Base-by-base conservation (phyloP, 2,797 vertebrate species). In the Telmatherina bonti region DNA sequence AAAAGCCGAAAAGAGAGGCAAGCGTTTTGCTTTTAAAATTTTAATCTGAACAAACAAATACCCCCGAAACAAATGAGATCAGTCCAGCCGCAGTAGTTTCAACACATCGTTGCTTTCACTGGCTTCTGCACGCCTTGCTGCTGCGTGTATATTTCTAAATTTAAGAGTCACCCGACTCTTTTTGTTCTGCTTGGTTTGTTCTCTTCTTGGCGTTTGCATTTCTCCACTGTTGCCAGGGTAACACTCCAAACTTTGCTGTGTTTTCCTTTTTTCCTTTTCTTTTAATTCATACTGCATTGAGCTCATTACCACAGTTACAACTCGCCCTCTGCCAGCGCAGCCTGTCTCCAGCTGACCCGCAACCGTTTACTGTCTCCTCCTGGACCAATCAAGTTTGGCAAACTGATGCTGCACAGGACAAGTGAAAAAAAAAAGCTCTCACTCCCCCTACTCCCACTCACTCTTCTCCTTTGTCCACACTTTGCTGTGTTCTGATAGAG, bases 291-390 rank as follows among this genome's bases (percentile, higher is more conserved):
- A 61, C 65, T 62, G 84, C 74, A 81, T 85, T 86, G 83, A 90
- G 84, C 85, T 88, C 87, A 91, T 90, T 85, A 89, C 83, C 80
- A 74, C 84, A 79, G 86, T 74, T 85, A 83, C 84, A 81, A 85
- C 81, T 84, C 29, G 64, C 79, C 65, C n/a, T 74, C 80, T 67
- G 80, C 83, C 76, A 79, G 74, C 72, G 55, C 69, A 51, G 71
- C 78, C 69, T 81, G 72, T 78, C 78, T 88, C 78, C 80, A 84
- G 75, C 75, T 84, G 87, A 90, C 83, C 87, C 88, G 51, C 76
- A 88, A 77, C 78, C 82, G 61, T 89, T 89, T 84, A 87, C 84
- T 72, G 87, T 87, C 85, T 86, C 82, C 88, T 80, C 82, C 82
- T 3, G 66, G 86, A 83, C 83, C 88, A 72, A 84, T 86, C 88